Evolutionary conservation across 2,797 vertebrate species (phyloP), one percentile per base, ranked within the genome.

Genomic region (Crenichthys baileyi): DNA sequence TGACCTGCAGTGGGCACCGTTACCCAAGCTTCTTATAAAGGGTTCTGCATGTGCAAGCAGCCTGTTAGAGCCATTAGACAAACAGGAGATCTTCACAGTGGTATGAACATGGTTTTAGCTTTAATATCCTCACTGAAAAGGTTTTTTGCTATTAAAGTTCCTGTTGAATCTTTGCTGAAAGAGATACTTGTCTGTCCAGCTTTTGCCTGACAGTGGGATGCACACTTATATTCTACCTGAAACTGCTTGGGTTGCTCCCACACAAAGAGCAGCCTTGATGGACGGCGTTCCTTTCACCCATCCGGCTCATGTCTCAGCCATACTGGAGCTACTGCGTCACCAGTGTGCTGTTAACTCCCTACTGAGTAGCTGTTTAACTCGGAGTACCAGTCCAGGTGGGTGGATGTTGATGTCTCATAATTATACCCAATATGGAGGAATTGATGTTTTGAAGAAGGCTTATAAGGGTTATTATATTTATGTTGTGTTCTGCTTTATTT

Each of bases 241-340:
- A 70, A 78, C 84, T 39, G 87, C 87, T 7, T 95, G 94, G 94
- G 75, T 76, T 29, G 53, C 1, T 24, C 78, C 87, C 0, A 46
- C 72, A 11, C 87, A 90, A 75, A 85, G 75, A 70, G 96, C 92
- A 39, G 67, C 93, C 1, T 72, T 95, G 31, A 86, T 97, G 87
- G 92, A 83, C 81, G 91, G 90, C 8, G 81, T 98, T 83, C 96
- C 96, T 46, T 97, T 98, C 90, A 95, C 90, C 55, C 95, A 96
- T 61, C 96, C 96, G 0, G 90, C 94, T 31, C 96, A 96, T 0
- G 91, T 98, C 63, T 94, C 96, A 4, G 76, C 76, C 0, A 7
- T 97, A 22, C 91, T 97, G 92, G 93, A 96, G 78, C 76, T 96
- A 84, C 95, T 98, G 50, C 94, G 96, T 2, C 95, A 95, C 77